These are phyloP conservation scores for Wiebesia pumilae DNA, from an alignment of 1,140 invertebrate genomes.

Conservation along the genomic window DNA sequence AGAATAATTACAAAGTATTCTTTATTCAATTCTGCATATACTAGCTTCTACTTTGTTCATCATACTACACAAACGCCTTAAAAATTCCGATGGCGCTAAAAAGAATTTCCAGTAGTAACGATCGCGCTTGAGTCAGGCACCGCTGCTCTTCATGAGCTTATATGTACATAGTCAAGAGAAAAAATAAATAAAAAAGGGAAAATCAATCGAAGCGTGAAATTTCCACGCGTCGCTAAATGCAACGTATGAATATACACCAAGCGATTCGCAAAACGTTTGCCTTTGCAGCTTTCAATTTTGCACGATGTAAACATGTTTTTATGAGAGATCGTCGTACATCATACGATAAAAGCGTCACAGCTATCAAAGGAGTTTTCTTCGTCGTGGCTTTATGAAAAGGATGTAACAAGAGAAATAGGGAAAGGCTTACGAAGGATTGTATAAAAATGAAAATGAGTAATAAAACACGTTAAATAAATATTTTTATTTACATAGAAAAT, in stretches of 20 bases:
- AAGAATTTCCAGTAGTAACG: conserved; percentile 42
- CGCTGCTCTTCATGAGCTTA: not conserved
- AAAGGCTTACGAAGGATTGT: not conserved
- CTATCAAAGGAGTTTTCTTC: conserved; percentile 45
- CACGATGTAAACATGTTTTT: conserved; percentile 47
- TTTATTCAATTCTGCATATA: not conserved
- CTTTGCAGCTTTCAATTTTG: conserved; percentile 40
- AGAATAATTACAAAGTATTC: conserved; percentile 13
- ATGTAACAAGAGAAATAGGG: not conserved
- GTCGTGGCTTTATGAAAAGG: not conserved
- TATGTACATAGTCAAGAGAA: not conserved
- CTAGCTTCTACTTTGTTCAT: not conserved
- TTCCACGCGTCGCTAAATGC: conserved; percentile 24
- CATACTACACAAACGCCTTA: not conserved
- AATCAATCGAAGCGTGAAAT: conserved; percentile 51
- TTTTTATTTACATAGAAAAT: conserved; percentile 3
- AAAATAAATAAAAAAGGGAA: conserved; percentile 34
- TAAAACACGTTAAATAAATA: conserved; percentile 38
- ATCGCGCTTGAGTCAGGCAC: conserved; percentile 39
- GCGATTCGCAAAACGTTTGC: conserved; percentile 27
- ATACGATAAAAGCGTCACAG: conserved; percentile 16
- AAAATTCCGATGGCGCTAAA: conserved; percentile 4
- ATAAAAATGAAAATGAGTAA: not conserved
- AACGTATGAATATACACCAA: not conserved
- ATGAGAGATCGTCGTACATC: conserved; percentile 33